These are phyloP conservation scores for Thyatira batis DNA, from an alignment of 2,888 invertebrate species.

Conservation along the genomic window DNA sequence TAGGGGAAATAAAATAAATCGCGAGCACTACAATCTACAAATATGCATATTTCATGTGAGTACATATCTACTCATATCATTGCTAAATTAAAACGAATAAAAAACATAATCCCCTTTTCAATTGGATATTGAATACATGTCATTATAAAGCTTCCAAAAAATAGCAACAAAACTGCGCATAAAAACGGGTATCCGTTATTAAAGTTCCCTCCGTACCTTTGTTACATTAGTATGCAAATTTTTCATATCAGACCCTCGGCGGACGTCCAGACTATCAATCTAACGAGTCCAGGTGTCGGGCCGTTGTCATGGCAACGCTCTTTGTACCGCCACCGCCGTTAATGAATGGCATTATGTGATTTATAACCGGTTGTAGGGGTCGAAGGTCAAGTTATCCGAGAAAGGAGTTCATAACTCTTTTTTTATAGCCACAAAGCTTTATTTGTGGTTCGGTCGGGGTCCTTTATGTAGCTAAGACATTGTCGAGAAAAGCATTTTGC, in stretches of 20 bases:
- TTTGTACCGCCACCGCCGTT: conserved; percentile 29
- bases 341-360: conserved; percentile 19
- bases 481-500: not conserved
- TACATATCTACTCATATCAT: no score
- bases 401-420: conserved; percentile 1
- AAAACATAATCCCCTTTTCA: not conserved
- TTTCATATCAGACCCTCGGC: conserved; percentile 52
- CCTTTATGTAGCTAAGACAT: not conserved
- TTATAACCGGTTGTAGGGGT: conserved; percentile 17
- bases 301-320: conserved; percentile 53
- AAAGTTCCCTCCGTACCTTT: conserved; percentile 42
- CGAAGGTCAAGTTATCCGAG: conserved; percentile 10
- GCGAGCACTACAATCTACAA: no score
- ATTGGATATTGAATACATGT: not conserved
- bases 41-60: no score
- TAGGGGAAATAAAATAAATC: no score
- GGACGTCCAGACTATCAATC: conserved; percentile 53
- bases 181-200: conserved; percentile 46
- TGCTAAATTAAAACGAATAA: not conserved
- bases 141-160: not conserved
- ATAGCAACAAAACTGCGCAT: conserved; percentile 12
- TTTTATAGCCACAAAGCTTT: not conserved
- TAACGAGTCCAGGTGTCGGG: conserved; percentile 58
- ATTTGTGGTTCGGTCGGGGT: not conserved
- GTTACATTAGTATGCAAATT: conserved; percentile 69